phyloP scores from a whole-genome alignment of 2,888 invertebrate species.

The Lamellibrachia columna region DNA sequence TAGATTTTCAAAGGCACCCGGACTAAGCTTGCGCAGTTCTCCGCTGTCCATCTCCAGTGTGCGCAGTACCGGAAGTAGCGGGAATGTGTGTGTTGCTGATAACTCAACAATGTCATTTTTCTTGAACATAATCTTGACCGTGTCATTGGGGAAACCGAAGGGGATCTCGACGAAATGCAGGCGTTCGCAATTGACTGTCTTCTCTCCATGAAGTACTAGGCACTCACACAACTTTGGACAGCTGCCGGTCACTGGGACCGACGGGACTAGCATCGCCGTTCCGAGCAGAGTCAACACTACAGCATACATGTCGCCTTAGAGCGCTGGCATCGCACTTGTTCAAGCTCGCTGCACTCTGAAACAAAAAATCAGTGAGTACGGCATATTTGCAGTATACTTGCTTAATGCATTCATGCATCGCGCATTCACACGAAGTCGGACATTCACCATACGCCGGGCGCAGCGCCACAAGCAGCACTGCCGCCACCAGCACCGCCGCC shows the following conservation, averaged over 20 bases:
- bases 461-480: neutral
- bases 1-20: slow-evolving; percentile 29
- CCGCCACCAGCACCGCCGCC: neutral
- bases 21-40: slow-evolving; percentile 25
- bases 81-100: slow-evolving; percentile 25
- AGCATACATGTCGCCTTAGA: no score
- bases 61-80: slow-evolving; percentile 26
- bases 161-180: neutral
- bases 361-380: neutral
- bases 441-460: neutral
- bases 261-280: no score
- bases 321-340: no score
- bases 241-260: no score
- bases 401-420: neutral
- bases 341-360: no score
- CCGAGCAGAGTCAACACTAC: no score
- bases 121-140: slow-evolving; percentile 32
- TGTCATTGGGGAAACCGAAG: slow-evolving; percentile 31
- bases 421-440: neutral
- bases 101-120: slow-evolving; percentile 27
- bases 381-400: neutral
- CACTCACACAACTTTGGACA: no score
- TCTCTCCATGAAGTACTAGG: no score
- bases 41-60: slow-evolving; percentile 30
- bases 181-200: no score